A percentile compares a stretch with the other conserved stretches of the same genome.
phyloP scores from a whole-genome alignment of 2,113 vertebrate genomes.

The Galemys pyrenaicus region DNA sequence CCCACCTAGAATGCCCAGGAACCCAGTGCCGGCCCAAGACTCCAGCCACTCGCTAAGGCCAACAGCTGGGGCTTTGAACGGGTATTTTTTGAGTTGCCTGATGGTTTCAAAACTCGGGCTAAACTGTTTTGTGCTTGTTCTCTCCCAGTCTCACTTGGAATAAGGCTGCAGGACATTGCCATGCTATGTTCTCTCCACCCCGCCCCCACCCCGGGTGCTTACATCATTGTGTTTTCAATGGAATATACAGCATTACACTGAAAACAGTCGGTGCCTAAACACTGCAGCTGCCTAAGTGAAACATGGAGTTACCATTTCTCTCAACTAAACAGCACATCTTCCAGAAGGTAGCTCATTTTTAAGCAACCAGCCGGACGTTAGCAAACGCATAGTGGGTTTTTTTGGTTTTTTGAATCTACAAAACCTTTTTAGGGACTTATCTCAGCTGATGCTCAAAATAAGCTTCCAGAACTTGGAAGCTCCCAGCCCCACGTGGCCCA shows the following conservation, averaged over 20 bases:
- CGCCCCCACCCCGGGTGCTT: not conserved
- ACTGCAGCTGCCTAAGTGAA: not conserved
- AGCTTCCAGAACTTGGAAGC: not conserved
- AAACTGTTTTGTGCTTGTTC: not conserved
- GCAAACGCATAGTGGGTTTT: not conserved
- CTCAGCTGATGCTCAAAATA: not conserved
- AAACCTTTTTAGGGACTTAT: no score
- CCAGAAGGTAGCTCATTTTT: not conserved
- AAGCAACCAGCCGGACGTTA: not conserved
- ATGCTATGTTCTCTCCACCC: accelerated
- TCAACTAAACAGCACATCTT: not conserved
- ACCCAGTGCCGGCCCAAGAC: not conserved
- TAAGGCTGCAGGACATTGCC: not conserved
- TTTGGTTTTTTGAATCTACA: no score
- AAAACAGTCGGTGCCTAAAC: not conserved
- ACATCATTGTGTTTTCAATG: not conserved
- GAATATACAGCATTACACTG: not conserved
- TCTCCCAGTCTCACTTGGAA: not conserved
- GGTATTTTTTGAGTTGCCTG: not conserved
- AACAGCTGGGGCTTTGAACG: not conserved
- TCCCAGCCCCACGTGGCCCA: not conserved
- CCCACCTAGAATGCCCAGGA: not conserved
- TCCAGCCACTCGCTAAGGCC: accelerated
- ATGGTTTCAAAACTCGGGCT: not conserved
- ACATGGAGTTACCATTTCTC: not conserved